Evolutionary conservation across 2,888 invertebrate genomes (phyloP).

Genomic region (Neoscelio sp.): DNA sequence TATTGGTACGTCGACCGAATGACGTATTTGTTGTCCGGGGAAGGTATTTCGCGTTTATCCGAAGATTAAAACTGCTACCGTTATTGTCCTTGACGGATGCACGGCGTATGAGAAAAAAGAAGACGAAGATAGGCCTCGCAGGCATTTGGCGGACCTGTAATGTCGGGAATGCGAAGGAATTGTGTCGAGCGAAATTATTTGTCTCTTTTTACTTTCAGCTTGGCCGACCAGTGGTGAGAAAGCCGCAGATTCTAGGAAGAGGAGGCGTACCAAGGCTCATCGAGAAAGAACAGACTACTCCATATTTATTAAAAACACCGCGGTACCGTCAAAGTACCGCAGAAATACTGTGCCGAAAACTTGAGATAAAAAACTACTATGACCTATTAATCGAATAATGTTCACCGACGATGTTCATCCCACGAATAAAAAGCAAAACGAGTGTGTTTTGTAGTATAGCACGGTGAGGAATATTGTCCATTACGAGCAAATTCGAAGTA

Average conservation of each 20-base stretch:
- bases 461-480: too few species aligned
- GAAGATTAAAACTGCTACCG: conserved; percentile 43
- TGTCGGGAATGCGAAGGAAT: conserved; percentile 60
- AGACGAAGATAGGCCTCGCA: conserved; percentile 22
- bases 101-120: neutral
- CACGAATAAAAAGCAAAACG: conserved; percentile 9
- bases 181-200: conserved; percentile 65
- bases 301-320: conserved; percentile 67
- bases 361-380: conserved; percentile 39
- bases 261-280: conserved; percentile 62
- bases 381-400: conserved; percentile 61
- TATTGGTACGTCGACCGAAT: too few species aligned
- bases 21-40: too few species aligned
- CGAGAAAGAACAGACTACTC: conserved; percentile 62
- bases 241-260: conserved; percentile 74
- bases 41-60: too few species aligned
- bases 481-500: too few species aligned
- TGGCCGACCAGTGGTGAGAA: conserved; percentile 66
- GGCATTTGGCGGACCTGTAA: conserved; percentile 61
- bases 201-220: conserved; percentile 65
- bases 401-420: conserved; percentile 29
- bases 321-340: conserved; percentile 58
- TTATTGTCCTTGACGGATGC: conserved; percentile 61
- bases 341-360: conserved; percentile 27
- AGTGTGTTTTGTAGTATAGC: too few species aligned